phyloP scores from a whole-genome alignment of 2,888 invertebrate species.

The Phyto melanocephala region DNA sequence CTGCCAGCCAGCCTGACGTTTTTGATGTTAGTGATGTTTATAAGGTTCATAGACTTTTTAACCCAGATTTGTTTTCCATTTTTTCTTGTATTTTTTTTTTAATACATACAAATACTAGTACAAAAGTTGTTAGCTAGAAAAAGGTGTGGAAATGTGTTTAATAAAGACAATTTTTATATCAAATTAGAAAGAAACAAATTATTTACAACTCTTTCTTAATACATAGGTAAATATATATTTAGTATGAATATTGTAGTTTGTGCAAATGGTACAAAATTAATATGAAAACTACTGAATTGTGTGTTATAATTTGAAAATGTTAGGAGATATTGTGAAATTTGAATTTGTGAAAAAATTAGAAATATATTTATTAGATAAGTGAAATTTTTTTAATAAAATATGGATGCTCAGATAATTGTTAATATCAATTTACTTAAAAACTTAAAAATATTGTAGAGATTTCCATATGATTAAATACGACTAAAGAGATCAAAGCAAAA shows the following conservation, averaged over 20 bases:
- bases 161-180: neutral
- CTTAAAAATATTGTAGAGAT: too few species aligned
- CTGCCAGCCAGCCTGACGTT: neutral
- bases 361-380: too few species aligned
- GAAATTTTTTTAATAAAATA: too few species aligned
- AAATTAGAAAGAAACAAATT: neutral
- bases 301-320: slow-evolving; percentile 9
- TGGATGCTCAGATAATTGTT: too few species aligned
- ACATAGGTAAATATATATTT: too few species aligned
- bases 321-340: neutral
- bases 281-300: slow-evolving; percentile 13
- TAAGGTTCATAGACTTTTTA: slow-evolving; percentile 63
- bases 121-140: slow-evolving; percentile 16
- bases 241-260: neutral
- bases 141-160: slow-evolving; percentile 52
- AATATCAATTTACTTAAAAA: too few species aligned
- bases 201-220: neutral
- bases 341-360: too few species aligned
- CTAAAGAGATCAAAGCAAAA: too few species aligned
- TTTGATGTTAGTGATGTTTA: slow-evolving; percentile 26
- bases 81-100: neutral
- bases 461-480: too few species aligned
- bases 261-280: slow-evolving; percentile 23
- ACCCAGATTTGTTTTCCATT: slow-evolving; percentile 42
- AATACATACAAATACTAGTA: too few species aligned